phyloP scores from a whole-genome alignment of 2,888 invertebrate genomes.

The Meloe dianella region DNA sequence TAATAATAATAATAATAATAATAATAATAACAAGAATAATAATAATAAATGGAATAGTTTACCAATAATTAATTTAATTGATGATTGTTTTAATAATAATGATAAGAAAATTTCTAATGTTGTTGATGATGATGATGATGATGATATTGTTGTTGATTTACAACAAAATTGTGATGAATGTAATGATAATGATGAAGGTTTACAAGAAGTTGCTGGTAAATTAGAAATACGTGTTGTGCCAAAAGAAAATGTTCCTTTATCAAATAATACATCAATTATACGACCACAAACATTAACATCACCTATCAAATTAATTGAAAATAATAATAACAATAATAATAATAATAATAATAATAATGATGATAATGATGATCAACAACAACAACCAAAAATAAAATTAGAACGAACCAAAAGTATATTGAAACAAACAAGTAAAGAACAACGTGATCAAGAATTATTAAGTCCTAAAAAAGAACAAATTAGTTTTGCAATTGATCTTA shows the following conservation, averaged over 20 bases:
- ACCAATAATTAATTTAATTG: slow-evolving; percentile 50
- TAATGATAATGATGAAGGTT: slow-evolving; percentile 46
- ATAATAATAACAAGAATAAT: background rate
- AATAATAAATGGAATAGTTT: slow-evolving; percentile 52
- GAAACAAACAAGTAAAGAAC: slow-evolving; percentile 56
- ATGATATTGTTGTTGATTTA: slow-evolving; percentile 40
- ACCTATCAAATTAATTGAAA: slow-evolving; percentile 15
- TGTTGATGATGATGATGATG: slow-evolving; percentile 32
- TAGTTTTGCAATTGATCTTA: slow-evolving; percentile 51
- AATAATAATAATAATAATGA: background rate
- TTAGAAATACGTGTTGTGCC: slow-evolving; percentile 81
- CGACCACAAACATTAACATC: slow-evolving; percentile 10
- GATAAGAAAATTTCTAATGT: slow-evolving; percentile 35
- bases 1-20: slow-evolving; percentile 41
- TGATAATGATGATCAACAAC: slow-evolving; percentile 7
- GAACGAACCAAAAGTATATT: slow-evolving; percentile 57
- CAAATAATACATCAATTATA: background rate
- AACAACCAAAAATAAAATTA: slow-evolving; percentile 38
- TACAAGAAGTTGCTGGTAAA: slow-evolving; percentile 69
- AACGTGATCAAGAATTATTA: slow-evolving; percentile 38
- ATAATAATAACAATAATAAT: slow-evolving; percentile 4
- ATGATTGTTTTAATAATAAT: slow-evolving; percentile 22
- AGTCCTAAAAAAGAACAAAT: slow-evolving; percentile 56
- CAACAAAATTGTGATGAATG: slow-evolving; percentile 50
- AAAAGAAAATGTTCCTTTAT: slow-evolving; percentile 45